Evolutionary conservation across 2,113 vertebrate species (phyloP).

Genomic region (Larimichthys polyactis): DNA sequence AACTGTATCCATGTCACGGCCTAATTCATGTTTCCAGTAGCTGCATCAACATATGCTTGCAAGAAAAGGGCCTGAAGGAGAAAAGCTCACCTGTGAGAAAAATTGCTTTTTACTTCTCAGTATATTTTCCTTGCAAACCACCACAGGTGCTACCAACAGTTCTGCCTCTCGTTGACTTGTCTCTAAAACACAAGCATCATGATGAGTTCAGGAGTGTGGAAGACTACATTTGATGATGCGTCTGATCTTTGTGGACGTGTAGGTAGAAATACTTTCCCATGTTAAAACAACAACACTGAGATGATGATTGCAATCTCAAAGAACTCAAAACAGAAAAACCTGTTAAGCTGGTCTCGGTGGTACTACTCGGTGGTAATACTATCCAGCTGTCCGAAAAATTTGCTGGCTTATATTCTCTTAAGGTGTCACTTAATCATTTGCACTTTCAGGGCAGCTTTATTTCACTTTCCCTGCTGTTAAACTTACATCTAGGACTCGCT

Average conservation of each 20-base stretch:
- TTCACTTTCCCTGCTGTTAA: conserved; percentile 12
- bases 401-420: conserved; percentile 1
- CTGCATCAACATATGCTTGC: background rate
- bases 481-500: background rate
- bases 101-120: background rate
- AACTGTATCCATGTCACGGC: background rate
- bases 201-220: background rate
- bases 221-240: conserved; percentile 5
- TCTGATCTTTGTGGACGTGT: conserved; percentile 16
- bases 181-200: background rate
- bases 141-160: background rate
- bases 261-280: background rate
- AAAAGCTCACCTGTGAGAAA: conserved; percentile 12
- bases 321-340: conserved; percentile 26
- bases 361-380: conserved; percentile 1
- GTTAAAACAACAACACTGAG: background rate
- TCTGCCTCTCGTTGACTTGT: background rate
- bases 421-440: conserved; percentile 12
- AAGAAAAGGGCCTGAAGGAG: background rate
- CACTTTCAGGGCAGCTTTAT: conserved; percentile 1
- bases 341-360: conserved; percentile 13
- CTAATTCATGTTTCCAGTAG: background rate
- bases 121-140: background rate
- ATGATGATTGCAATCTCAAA: conserved; percentile 10
- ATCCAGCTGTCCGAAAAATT: conserved; percentile 11